phyloP scores from a whole-genome alignment of 2,113 vertebrate genomes.

The Pavo muticus region DNA sequence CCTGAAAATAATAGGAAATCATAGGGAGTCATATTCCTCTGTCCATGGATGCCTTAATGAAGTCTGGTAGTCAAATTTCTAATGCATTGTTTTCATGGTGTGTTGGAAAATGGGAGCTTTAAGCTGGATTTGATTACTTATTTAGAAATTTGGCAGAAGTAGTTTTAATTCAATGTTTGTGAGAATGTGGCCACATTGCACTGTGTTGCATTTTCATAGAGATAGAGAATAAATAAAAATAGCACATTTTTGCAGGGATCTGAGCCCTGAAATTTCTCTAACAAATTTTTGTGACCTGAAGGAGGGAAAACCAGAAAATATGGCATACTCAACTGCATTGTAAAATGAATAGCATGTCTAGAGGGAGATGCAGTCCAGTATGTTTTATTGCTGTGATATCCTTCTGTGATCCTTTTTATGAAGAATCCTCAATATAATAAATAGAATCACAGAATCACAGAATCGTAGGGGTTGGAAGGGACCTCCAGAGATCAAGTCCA shows the following conservation, averaged over 20 bases:
- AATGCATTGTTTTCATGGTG: accelerated
- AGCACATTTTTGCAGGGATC: neutral
- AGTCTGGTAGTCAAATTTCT: neutral
- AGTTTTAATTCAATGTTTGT: neutral
- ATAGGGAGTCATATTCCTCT: neutral
- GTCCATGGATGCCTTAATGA: neutral
- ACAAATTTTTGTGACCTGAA: neutral
- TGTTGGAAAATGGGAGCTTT: neutral
- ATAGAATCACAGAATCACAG: neutral
- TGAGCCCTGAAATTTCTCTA: neutral
- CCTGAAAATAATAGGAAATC: neutral
- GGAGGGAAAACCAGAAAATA: neutral
- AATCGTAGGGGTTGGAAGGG: too few species aligned
- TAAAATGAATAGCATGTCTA: neutral
- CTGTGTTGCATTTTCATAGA: neutral
- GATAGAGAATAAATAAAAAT: neutral
- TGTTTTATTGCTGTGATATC: neutral
- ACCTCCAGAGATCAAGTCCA: too few species aligned
- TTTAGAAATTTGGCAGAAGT: neutral
- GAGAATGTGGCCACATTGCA: neutral
- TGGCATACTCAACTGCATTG: neutral
- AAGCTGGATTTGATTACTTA: neutral
- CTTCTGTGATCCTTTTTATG: neutral
- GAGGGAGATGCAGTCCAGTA: neutral
- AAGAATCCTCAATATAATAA: neutral